Conservation (phyloP, 1,140 invertebrate genomes). For the Halesus radiatus region DNA sequence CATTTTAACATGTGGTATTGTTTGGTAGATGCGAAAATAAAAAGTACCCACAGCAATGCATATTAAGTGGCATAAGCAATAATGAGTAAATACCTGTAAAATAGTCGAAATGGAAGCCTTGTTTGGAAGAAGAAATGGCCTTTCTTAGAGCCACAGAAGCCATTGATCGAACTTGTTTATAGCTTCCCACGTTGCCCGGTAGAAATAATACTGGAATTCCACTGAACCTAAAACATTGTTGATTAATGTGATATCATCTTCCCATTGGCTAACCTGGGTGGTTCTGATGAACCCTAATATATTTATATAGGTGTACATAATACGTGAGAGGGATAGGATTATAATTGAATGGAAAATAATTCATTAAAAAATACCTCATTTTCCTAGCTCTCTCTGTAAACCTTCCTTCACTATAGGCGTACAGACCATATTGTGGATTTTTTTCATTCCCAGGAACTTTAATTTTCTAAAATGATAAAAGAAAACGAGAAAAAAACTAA, state of each 20-base stretch:
- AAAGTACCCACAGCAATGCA: too few species aligned
- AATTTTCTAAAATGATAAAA: constrained; percentile 68
- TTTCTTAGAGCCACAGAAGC: constrained; percentile 87
- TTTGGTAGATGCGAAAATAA: too few species aligned
- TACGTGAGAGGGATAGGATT: neutral
- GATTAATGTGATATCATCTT: too few species aligned
- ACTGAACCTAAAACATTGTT: constrained; percentile 66
- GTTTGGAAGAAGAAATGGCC: constrained; percentile 72
- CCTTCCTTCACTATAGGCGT: constrained; percentile 87
- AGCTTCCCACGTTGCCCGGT: constrained; percentile 89
- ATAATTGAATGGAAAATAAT: neutral
- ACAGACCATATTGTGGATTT: constrained; percentile 82
- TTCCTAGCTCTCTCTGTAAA: constrained; percentile 74
- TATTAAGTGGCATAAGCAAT: too few species aligned
- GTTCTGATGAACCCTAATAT: too few species aligned
- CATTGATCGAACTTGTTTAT: constrained; percentile 84
- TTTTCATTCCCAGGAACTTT: constrained; percentile 69
- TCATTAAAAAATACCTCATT: constrained; percentile 63
- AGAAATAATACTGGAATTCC: constrained; percentile 92
- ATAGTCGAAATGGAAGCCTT: constrained; percentile 84
- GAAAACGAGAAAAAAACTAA: neutral
- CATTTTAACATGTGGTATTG: too few species aligned
- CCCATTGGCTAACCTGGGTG: too few species aligned
- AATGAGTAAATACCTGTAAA: constrained; percentile 70
- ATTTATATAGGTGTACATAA: too few species aligned